These are phyloP conservation scores for Cassiopea xamachana DNA, from an alignment of 30 jellyfish, hydroid and myxozoan genomes.

Conservation along the genomic window DNA sequence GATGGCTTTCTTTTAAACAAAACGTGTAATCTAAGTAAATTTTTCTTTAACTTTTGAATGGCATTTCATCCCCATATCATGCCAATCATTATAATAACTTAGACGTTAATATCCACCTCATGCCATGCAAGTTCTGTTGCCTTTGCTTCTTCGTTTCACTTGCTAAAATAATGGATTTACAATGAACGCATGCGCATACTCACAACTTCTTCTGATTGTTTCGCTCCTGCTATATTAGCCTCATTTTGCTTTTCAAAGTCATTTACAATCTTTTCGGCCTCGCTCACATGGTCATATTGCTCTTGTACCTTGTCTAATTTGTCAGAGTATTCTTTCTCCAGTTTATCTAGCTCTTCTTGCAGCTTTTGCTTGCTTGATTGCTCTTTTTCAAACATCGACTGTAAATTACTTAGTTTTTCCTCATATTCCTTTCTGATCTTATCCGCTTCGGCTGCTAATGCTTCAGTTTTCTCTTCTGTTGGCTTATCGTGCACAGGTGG, in stretches of 20 bases:
- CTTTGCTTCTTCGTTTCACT: too few relatives aligned
- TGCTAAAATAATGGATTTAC: too few relatives aligned
- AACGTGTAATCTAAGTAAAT: too few relatives aligned
- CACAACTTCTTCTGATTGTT: constrained; percentile 34
- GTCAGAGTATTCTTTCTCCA: constrained; percentile 73
- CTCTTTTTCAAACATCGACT: constrained; percentile 80
- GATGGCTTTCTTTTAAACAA: too few relatives aligned
- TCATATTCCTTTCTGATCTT: constrained; percentile 86
- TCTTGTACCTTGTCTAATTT: constrained; percentile 69
- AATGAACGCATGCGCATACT: neutral
- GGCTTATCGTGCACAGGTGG: constrained; percentile 48
- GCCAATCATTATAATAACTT: too few relatives aligned
- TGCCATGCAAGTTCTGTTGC: too few relatives aligned
- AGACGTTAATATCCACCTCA: too few relatives aligned
- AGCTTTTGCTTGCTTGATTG: constrained; percentile 87
- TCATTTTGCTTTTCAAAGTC: constrained; percentile 76
- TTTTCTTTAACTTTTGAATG: too few relatives aligned
- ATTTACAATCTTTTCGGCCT: constrained; percentile 61
- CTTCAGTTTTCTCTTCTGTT: constrained; percentile 55
- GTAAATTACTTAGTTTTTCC: constrained; percentile 74
- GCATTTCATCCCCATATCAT: too few relatives aligned
- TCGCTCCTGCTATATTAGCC: constrained; percentile 33
- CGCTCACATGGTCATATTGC: constrained; percentile 66
- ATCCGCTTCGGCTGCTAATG: constrained; percentile 79
- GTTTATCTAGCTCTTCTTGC: constrained; percentile 78